Conservation (phyloP, 64 coral and sea anemone species). For the Stylophora pistillata region DNA sequence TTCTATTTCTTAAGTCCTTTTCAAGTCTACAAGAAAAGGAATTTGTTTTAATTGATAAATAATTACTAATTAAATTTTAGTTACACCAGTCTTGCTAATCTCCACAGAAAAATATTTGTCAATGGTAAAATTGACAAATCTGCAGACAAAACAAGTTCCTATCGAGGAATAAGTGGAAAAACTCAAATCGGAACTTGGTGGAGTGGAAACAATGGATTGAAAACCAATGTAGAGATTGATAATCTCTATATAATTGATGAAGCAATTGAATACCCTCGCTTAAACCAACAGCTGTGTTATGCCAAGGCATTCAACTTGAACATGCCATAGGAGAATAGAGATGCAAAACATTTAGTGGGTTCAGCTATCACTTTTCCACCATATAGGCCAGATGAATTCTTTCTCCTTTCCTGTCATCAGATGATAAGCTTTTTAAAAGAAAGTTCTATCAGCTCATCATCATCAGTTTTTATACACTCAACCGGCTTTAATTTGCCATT, state of each 20-base stretch:
- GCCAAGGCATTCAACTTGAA: slow-evolving; percentile 12
- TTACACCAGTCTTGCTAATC: too few species aligned
- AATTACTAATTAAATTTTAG: too few species aligned
- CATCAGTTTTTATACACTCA: too few species aligned
- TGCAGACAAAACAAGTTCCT: background rate
- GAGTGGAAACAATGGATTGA: slow-evolving; percentile 9
- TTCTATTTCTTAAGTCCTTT: too few species aligned
- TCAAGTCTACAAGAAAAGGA: too few species aligned
- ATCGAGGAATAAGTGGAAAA: slow-evolving; percentile 20
- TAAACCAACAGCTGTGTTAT: slow-evolving; percentile 17
- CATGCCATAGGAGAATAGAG: slow-evolving; percentile 7
- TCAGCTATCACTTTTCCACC: background rate
- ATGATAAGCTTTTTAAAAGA: too few species aligned
- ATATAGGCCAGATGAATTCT: too few species aligned
- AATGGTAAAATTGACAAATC: slow-evolving; percentile 37
- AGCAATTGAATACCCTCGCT: slow-evolving; percentile 21
- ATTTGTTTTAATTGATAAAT: too few species aligned
- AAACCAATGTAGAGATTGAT: slow-evolving; percentile 50
- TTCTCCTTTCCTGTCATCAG: too few species aligned
- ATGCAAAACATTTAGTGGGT: background rate
- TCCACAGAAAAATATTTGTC: slow-evolving; percentile 46
- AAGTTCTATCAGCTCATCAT: too few species aligned
- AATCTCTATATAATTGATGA: slow-evolving; percentile 60
- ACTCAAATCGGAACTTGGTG: slow-evolving; percentile 69
- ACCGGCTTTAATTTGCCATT: too few species aligned